A percentile compares a stretch with the other conserved stretches of the same genome.
phyloP scores from a whole-genome alignment of 2,113 vertebrate species.

The Cyphomyrus discorhynchus region DNA sequence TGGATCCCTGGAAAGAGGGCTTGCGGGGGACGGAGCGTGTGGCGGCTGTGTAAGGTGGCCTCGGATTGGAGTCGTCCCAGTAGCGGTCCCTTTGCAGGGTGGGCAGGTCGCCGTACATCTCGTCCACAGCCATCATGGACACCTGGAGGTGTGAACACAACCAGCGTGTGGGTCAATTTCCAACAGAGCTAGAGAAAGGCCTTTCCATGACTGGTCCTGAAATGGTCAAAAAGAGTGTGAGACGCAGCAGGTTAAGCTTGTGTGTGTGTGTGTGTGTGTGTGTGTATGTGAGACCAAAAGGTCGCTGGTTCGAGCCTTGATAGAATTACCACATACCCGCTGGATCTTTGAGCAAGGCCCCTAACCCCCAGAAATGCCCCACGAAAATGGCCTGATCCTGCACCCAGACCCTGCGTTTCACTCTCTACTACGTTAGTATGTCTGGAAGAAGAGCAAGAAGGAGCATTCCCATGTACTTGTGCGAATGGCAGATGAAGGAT shows the following conservation, averaged over 20 bases:
- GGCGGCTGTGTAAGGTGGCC: conserved; percentile 78
- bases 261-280: no score
- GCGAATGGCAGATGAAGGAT: background rate
- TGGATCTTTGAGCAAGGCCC: background rate
- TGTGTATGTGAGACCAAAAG: background rate
- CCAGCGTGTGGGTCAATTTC: background rate
- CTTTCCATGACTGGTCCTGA: background rate
- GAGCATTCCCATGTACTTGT: background rate
- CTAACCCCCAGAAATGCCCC: background rate
- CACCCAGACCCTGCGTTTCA: background rate
- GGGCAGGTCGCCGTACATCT: conserved; percentile 81
- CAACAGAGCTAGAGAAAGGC: background rate
- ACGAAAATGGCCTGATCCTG: background rate
- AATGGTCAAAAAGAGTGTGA: background rate
- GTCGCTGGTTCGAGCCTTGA: background rate
- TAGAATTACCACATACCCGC: background rate
- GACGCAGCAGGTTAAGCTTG: background rate
- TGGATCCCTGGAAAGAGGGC: conserved; percentile 84
- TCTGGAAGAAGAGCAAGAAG: background rate
- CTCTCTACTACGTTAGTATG: background rate
- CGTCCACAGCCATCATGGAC: conserved; percentile 88
- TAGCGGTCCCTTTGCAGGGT: conserved; percentile 77
- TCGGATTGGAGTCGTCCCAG: conserved; percentile 78
- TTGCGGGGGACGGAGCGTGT: conserved; percentile 73
- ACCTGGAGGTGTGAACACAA: conserved; percentile 51